phyloP scores from a whole-genome alignment of 2,113 vertebrate genomes.

The Dicrurus megarhynchus region DNA sequence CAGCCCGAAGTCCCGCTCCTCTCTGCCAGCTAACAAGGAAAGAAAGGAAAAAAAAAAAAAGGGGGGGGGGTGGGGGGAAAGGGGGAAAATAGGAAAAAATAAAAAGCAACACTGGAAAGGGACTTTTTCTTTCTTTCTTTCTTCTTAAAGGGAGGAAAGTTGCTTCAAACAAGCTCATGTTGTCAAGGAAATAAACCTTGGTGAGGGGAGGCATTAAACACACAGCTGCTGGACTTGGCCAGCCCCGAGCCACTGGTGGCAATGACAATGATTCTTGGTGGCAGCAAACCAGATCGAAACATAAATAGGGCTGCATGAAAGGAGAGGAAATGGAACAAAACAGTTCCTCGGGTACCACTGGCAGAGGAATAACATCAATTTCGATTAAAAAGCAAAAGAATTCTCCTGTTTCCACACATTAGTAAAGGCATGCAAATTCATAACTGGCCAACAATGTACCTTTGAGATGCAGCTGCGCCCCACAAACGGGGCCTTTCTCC shows the following conservation, averaged over 20 bases:
- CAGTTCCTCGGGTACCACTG: slow-evolving; percentile 78
- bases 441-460: slow-evolving; percentile 81
- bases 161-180: slow-evolving; percentile 74
- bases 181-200: slow-evolving; percentile 82
- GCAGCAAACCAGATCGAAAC: slow-evolving; percentile 77
- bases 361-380: slow-evolving; percentile 84
- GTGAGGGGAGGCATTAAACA: slow-evolving; percentile 74
- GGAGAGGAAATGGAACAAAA: slow-evolving; percentile 82
- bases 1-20: not conserved
- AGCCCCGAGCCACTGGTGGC: slow-evolving; percentile 68
- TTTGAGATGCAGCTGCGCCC: slow-evolving; percentile 82
- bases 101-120: not conserved
- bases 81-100: not conserved
- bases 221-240: slow-evolving; percentile 89
- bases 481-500: slow-evolving; percentile 74
- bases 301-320: slow-evolving; percentile 82
- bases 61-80: fast-evolving
- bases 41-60: fast-evolving
- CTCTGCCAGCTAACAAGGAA: not conserved
- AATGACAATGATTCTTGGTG: slow-evolving; percentile 75
- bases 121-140: not conserved
- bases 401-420: slow-evolving; percentile 78
- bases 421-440: slow-evolving; percentile 80
- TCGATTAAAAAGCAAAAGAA: slow-evolving; percentile 75
- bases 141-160: slow-evolving; percentile 52